Evolutionary conservation across 2,797 vertebrate genomes (phyloP), one percentile per base, ranked within the genome.

Genomic region (Notamacropus eugenii): DNA sequence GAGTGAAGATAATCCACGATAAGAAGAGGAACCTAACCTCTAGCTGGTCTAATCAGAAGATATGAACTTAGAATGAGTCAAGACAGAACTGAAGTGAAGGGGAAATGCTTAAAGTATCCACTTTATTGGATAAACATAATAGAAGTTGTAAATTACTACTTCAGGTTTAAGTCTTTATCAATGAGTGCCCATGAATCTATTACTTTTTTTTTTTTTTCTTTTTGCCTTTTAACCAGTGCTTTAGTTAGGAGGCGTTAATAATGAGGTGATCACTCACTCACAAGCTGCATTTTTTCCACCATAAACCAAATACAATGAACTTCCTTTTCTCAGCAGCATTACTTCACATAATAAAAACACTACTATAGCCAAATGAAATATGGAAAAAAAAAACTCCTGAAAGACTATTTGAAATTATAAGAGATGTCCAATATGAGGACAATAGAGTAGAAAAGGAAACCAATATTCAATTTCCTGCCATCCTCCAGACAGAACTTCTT

Each of bases 241-340:
- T 98, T 93, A 97, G 97, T 97, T 97, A 98, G 96, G 56, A 31
- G 95, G 94, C 34, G 96, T 96, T 97, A 95, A 96, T 95, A 96
- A 46, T 27, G 58, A 97, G 74, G 93, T n/a, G 92, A 92, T 92
- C 90, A 96, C 31, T 93, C 29, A 56, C 62, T 46, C 2, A 46
- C 46, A 87, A 96, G 92, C 95, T 97, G 97, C 67, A 93, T 93
- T 91, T 16, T 13, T 91, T 91, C 91, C 59, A n/a, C 74, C 57
- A 97, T 97, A 57, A 97, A 97, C n/a, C 58, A 97, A 97, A 97
- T 93, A 96, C 67, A 34, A 97, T 93, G 94, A 95, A 92, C 54
- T 97, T 96, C 87, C 31, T n/a, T 96, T 5, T n/a, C 96, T 96
- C 96, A 98, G 90, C 62, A 96, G 95, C 87, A 93, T 74, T 90